Conservation (phyloP, 2,113 vertebrate genomes). For the Cranoglanis bouderius region DNA sequence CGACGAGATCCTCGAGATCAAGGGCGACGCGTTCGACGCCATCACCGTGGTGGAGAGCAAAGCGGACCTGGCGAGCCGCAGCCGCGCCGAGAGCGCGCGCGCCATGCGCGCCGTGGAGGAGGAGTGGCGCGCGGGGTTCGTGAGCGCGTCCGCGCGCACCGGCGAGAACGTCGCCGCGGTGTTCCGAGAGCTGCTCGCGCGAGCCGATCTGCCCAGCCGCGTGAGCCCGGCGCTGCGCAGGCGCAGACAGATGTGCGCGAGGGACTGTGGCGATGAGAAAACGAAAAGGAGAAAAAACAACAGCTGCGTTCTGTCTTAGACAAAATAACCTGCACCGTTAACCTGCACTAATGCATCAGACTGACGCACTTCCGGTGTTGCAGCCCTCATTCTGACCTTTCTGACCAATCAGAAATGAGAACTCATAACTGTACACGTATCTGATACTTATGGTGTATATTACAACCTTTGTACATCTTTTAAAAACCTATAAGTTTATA, state of each 20-base stretch:
- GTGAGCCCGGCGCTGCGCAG: slow-evolving; percentile 1
- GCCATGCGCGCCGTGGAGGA: too few species aligned
- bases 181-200: too few species aligned
- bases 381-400: neutral
- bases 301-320: slow-evolving; percentile 68
- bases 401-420: too few species aligned
- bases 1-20: too few species aligned
- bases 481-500: neutral
- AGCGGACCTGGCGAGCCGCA: too few species aligned
- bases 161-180: too few species aligned
- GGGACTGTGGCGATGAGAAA: slow-evolving; percentile 50
- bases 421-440: neutral
- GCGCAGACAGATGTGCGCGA: slow-evolving; percentile 8
- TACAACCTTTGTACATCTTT: neutral
- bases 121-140: too few species aligned
- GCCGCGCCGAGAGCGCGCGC: too few species aligned
- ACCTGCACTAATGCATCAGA: slow-evolving; percentile 27
- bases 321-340: slow-evolving; percentile 31
- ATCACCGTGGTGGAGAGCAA: too few species aligned
- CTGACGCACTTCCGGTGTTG: slow-evolving; percentile 21
- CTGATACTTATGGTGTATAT: neutral
- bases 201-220: too few species aligned
- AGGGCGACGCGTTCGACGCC: too few species aligned
- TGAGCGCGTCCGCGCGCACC: too few species aligned
- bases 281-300: slow-evolving; percentile 55